Conservation (phyloP, 2,797 vertebrate genomes). For the Spinus pinus region DNA sequence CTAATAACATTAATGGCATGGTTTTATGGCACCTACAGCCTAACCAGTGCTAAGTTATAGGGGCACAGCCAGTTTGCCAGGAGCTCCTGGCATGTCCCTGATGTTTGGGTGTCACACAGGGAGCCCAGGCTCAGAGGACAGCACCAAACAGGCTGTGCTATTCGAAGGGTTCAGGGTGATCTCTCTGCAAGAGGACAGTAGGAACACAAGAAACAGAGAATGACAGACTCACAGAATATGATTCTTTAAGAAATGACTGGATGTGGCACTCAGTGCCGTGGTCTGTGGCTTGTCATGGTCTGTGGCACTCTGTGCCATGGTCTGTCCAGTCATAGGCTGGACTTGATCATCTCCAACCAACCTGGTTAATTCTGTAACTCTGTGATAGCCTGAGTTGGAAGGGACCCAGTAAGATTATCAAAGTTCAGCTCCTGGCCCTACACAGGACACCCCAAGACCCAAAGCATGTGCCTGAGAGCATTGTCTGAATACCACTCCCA, state of each 20-base stretch:
- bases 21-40: too few species aligned
- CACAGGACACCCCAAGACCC: background rate
- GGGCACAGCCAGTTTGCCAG: background rate
- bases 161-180: background rate
- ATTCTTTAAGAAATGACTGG: background rate
- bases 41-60: too few species aligned
- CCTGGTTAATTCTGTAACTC: background rate
- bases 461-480: background rate
- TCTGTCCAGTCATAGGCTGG: background rate
- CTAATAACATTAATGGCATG: background rate
- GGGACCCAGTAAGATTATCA: background rate
- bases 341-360: background rate
- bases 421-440: background rate
- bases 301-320: background rate
- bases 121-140: fast-evolving
- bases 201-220: background rate
- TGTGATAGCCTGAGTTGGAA: background rate
- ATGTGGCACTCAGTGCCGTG: background rate
- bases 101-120: too few species aligned
- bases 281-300: background rate
- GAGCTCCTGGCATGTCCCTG: background rate
- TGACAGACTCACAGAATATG: background rate
- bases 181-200: background rate
- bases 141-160: background rate
- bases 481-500: background rate